phyloP scores from a whole-genome alignment of 2,888 invertebrate genomes.

The Exocentrus adspersus region DNA sequence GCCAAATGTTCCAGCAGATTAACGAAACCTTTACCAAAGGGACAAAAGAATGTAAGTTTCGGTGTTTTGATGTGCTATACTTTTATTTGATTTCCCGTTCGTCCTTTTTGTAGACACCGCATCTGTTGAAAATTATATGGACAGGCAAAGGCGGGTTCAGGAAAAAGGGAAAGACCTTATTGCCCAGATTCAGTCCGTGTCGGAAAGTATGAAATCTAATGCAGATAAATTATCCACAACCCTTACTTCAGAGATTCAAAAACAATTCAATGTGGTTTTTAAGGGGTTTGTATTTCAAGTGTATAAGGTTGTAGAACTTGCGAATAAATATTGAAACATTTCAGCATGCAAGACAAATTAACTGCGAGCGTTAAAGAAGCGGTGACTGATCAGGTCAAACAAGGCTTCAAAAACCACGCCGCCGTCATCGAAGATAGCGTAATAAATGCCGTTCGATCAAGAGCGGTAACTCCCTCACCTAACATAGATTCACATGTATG shows the following conservation, averaged over 20 bases:
- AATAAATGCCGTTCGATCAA: slow-evolving; percentile 71
- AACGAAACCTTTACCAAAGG: slow-evolving; percentile 89
- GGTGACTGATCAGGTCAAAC: slow-evolving; percentile 62
- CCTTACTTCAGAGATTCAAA: slow-evolving; percentile 58
- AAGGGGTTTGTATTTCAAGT: slow-evolving; percentile 52
- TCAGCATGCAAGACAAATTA: slow-evolving; percentile 62
- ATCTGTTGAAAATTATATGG: slow-evolving; percentile 63
- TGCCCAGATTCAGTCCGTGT: slow-evolving; percentile 60
- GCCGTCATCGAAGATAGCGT: slow-evolving; percentile 69
- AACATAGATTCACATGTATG: slow-evolving; percentile 67
- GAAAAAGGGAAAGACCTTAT: slow-evolving; percentile 63
- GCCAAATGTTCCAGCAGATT: slow-evolving; percentile 88
- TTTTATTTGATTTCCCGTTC: slow-evolving; percentile 4
- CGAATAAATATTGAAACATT: slow-evolving; percentile 27
- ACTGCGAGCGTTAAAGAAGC: slow-evolving; percentile 58
- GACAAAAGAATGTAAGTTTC: slow-evolving; percentile 85
- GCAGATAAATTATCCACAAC: slow-evolving; percentile 57
- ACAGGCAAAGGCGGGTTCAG: slow-evolving; percentile 60
- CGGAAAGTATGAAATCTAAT: slow-evolving; percentile 59
- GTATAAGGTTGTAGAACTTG: neutral
- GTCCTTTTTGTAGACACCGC: slow-evolving; percentile 56
- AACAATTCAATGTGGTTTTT: slow-evolving; percentile 58
- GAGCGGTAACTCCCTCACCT: slow-evolving; percentile 80
- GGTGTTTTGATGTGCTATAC: slow-evolving; percentile 6
- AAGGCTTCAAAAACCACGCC: slow-evolving; percentile 70